phyloP scores from a whole-genome alignment of 2,113 vertebrate genomes.

The Lepisosteus oculatus region DNA sequence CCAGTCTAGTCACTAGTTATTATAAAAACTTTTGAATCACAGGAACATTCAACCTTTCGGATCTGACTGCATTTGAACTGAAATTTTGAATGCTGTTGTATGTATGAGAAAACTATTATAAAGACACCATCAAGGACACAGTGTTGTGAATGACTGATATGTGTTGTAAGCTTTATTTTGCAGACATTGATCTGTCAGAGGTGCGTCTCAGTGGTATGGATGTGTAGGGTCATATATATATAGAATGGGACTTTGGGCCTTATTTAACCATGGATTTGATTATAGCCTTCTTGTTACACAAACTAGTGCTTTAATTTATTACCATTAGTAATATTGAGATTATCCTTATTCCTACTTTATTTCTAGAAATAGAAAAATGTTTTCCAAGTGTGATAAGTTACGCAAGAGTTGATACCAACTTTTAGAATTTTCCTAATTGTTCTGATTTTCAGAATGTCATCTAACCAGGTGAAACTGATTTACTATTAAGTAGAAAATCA shows the following conservation, averaged over 20 bases:
- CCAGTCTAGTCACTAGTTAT: too few species aligned
- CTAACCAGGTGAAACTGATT: slow-evolving; percentile 23
- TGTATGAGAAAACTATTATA: not conserved
- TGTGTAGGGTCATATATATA: not conserved
- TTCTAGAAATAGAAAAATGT: slow-evolving; percentile 8
- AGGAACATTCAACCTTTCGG: too few species aligned
- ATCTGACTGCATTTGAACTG: too few species aligned
- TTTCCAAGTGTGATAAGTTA: slow-evolving; percentile 2
- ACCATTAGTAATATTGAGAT: slow-evolving; percentile 13
- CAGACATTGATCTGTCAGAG: not conserved
- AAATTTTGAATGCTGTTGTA: not conserved
- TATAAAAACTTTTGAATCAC: too few species aligned
- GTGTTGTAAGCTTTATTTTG: not conserved
- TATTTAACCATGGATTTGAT: slow-evolving; percentile 16
- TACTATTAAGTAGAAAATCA: slow-evolving; percentile 14
- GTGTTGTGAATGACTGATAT: not conserved
- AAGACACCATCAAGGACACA: not conserved
- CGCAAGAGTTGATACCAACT: slow-evolving; percentile 2
- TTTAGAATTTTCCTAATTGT: slow-evolving; percentile 10
- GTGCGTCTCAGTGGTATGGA: not conserved
- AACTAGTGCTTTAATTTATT: slow-evolving; percentile 24
- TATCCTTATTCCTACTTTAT: slow-evolving; percentile 7
- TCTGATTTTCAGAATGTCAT: slow-evolving; percentile 26
- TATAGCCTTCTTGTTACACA: not conserved
- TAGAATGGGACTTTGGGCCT: slow-evolving; percentile 12